Base-by-base conservation (phyloP, 2,797 vertebrate genomes). In the Brachyalestes nurse region DNA sequence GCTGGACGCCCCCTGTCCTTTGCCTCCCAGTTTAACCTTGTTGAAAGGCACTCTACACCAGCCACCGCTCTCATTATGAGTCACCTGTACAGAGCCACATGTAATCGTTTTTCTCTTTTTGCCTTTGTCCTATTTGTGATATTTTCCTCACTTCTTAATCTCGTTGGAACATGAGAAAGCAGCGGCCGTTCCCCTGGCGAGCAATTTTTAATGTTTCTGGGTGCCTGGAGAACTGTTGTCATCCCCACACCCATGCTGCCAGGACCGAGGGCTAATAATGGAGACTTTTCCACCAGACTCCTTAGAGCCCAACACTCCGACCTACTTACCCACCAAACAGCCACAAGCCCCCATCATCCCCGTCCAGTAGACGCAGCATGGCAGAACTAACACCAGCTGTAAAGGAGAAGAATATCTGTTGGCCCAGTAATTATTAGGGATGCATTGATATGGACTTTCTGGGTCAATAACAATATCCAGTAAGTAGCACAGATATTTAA, bases 11-110 rank as follows among this genome's bases (percentile, higher is more conserved):
- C 49, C 13, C 51, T 80, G 83, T 84, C 85, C 85, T 84, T 84
- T 86, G 80, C 69, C 75, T 81, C 72, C 4, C 23, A 75, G 79
- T 80, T 81, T 85, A 85, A 83, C 86, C 86, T 87, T 85, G 81
- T 75, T 73, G 65, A 75, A 82, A 73, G 72, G 81, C 71, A 49
- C 38, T 38, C 77, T 16, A 38, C 34, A 16, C 62, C 53, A 75
- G 77, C 76, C 64, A 75, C 13, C n/a, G 51, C 61, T 80, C 66
- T 77, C 34, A 80, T 84, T 86, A 79, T 78, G 77, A 69, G 40
- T 73, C 77, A 84, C 80, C 74, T 82, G 82, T 72, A 81, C 76
- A 62, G 75, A 86, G 40, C 45, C 49, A 75, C 51, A 38, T 34
- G 14, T 23, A 49, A 72, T 58, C 17, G 8, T 51, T 28, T 57